These are phyloP conservation scores for Pelecanus crispus DNA, from an alignment of 2,113 vertebrate species.

Conservation along the genomic window DNA sequence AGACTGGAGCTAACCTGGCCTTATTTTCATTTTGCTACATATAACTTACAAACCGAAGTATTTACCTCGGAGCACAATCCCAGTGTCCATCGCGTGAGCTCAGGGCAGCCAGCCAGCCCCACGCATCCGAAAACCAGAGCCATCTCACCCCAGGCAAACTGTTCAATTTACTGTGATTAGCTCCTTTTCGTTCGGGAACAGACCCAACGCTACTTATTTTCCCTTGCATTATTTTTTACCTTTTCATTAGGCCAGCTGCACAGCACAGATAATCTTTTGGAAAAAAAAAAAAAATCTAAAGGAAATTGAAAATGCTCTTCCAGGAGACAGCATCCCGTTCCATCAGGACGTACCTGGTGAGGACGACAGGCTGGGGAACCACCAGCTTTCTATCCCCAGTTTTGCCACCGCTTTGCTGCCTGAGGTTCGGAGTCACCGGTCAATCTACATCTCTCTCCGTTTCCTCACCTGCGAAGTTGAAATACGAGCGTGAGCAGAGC, in stretches of 20 bases:
- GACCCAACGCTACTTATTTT: neutral
- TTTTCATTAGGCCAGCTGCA: neutral
- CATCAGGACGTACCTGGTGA: neutral
- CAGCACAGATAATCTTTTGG: accelerated
- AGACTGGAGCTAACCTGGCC: neutral
- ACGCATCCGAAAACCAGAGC: neutral
- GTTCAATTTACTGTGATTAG: neutral
- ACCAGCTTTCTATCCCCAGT: neutral
- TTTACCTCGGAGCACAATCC: accelerated
- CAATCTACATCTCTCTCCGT: neutral
- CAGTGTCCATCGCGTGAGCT: neutral
- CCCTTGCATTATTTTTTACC: neutral
- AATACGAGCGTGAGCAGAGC: accelerated
- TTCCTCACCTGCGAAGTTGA: neutral
- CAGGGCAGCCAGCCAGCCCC: neutral
- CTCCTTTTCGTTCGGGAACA: neutral
- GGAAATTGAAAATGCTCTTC: accelerated
- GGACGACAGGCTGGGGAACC: accelerated
- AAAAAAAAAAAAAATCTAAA: accelerated
- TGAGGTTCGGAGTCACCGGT: neutral
- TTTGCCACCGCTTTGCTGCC: neutral
- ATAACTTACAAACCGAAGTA: accelerated
- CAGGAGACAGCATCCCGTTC: neutral
- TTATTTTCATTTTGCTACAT: accelerated
- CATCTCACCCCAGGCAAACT: neutral